Base-by-base conservation (phyloP, 2,888 invertebrate genomes). In the Latheticus oryzae region DNA sequence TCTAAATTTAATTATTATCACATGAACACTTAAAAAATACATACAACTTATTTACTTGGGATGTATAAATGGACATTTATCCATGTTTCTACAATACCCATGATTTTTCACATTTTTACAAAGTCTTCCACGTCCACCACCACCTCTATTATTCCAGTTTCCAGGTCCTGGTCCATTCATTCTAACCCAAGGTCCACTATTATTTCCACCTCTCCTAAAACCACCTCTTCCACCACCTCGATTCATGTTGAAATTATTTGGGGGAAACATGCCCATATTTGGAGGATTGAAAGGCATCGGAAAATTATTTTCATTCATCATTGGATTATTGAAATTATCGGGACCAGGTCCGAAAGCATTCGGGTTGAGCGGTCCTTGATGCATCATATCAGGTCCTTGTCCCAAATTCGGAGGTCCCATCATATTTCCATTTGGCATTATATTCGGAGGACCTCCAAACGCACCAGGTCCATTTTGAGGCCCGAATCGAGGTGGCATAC, bases 51-150 rank as follows among this genome's bases (percentile, higher is more conserved):
- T 4, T 48, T 30, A 55, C 32, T 58, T 58, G 5, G 91, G 91
- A 81, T 95, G 95, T 65, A 92, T 80, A 77, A 90, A 95, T 47
- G 87, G 86, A 79, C 95, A 95, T 66, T 87, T 87, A 67, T 90
- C 90, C 50, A 91, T 91, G 73, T 90, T 86, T 42, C 91, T 82
- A 79, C 95, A 95, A 59, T 86, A 90, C 0, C 93, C 93, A 67
- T 85, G 87, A 69, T 88, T 87, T 74, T 89, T 87, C 71, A 90
- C 90, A 75, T 91, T 89, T 74, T 90, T 87, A 74, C 93, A 94
- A 81, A 85, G 24, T 82, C 83, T 26, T 75, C 82, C 60, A 7
- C 81, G 76, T 11, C 79, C 78, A 5, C 69, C 65, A 17, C 82
- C 11, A 76, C 81, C 48, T 5, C 83, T 82, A 69, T 83, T 77